A percentile compares a stretch with the other conserved stretches of the same genome.
phyloP scores from a whole-genome alignment of 2,113 vertebrate species.

The Bos indicus region DNA sequence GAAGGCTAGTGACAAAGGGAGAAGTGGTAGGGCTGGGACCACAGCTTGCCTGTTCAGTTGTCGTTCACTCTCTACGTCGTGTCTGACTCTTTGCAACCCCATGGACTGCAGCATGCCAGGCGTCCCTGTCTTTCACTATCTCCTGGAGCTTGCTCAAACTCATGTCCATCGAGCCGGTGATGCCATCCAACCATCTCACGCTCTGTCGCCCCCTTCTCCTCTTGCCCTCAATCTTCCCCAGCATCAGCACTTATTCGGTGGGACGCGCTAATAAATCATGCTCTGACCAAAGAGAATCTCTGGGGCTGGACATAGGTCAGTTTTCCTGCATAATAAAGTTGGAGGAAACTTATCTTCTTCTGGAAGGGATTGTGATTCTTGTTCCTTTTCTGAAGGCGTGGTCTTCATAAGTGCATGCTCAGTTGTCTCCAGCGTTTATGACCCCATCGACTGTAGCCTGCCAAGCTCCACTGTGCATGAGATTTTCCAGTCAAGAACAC shows the following conservation, averaged over 20 bases:
- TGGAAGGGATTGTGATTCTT: too few relatives aligned
- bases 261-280: neutral
- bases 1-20: neutral
- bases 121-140: neutral
- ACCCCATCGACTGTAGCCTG: neutral
- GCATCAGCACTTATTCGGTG: neutral
- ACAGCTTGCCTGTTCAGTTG: neutral
- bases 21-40: neutral
- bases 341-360: neutral
- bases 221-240: neutral
- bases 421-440: neutral
- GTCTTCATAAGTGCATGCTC: neutral
- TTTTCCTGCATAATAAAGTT: neutral
- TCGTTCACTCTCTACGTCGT: rapidly evolving
- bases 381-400: neutral
- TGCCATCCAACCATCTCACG: neutral
- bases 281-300: neutral
- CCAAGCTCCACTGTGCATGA: neutral
- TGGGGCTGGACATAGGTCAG: neutral
- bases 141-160: neutral
- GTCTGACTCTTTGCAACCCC: neutral
- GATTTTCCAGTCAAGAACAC: neutral
- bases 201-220: neutral
- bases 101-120: neutral
- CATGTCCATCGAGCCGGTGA: neutral